Conservation (phyloP, 2,888 invertebrate genomes). For the Orgyia antiqua region DNA sequence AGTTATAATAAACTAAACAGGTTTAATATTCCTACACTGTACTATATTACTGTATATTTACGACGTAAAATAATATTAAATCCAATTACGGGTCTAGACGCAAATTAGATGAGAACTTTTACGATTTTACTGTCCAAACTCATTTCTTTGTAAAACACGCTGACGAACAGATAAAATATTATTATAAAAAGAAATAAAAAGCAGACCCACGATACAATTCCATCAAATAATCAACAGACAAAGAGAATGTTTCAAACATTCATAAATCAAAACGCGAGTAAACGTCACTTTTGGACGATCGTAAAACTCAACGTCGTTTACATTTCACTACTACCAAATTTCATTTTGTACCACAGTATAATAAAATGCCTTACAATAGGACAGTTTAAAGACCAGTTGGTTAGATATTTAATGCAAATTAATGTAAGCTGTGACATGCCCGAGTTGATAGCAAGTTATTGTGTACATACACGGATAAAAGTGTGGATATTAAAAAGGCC, state of each 20-base stretch:
- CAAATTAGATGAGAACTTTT: conserved; percentile 41
- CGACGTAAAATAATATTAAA: conserved; percentile 17
- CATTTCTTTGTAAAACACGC: conserved; percentile 37
- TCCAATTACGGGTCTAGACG: conserved; percentile 31
- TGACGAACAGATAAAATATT: conserved; percentile 30
- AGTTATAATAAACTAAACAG: conserved; percentile 1
- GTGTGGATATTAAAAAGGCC: conserved; percentile 42
- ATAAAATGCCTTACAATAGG: background rate
- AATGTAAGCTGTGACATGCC: conserved; percentile 22
- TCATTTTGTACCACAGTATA: conserved; percentile 15
- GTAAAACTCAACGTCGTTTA: conserved; percentile 39
- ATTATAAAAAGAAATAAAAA: conserved; percentile 33
- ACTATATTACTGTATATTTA: conserved; percentile 3
- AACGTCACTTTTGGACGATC: conserved; percentile 55
- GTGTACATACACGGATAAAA: conserved; percentile 28
- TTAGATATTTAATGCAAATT: too few relatives aligned
- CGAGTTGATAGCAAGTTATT: conserved; percentile 12
- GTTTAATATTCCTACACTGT: conserved; percentile 1
- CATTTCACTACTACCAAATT: conserved; percentile 14
- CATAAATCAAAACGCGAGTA: conserved; percentile 59
- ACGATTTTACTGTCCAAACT: conserved; percentile 35
- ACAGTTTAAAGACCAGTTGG: conserved; percentile 1
- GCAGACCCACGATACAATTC: conserved; percentile 23
- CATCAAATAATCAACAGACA: conserved; percentile 46
- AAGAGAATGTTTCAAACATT: conserved; percentile 33